Evolutionary conservation across 2,113 vertebrate genomes (phyloP).

Genomic region (Leucopsar rothschildi): DNA sequence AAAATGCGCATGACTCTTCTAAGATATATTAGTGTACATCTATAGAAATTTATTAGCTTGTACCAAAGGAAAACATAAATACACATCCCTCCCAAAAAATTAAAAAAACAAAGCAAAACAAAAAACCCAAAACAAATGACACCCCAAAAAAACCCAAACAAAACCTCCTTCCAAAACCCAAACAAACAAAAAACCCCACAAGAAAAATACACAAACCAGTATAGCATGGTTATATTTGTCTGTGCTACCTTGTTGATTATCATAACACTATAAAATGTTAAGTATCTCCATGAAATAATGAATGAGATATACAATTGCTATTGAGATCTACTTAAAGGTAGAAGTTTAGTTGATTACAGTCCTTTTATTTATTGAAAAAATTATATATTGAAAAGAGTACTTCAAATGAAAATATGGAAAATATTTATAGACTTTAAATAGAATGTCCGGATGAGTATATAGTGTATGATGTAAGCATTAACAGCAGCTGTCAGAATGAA

Average conservation of each 20-base stretch:
- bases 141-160: background rate
- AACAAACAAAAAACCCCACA: background rate
- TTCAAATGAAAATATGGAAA: background rate
- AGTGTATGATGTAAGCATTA: background rate
- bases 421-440: background rate
- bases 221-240: background rate
- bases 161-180: too few species aligned
- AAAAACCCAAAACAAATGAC: background rate
- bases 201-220: background rate
- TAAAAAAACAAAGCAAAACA: background rate
- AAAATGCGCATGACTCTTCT: background rate
- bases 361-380: background rate
- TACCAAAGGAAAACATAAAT: background rate
- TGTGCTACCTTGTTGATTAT: background rate
- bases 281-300: background rate
- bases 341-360: background rate
- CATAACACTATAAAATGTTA: background rate
- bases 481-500: background rate
- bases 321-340: background rate
- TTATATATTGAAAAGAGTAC: background rate
- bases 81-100: accelerated
- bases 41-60: background rate
- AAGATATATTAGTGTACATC: background rate
- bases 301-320: background rate
- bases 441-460: background rate